Evolutionary conservation across 2,797 vertebrate species (phyloP).

Genomic region (Malurus leucopterus): DNA sequence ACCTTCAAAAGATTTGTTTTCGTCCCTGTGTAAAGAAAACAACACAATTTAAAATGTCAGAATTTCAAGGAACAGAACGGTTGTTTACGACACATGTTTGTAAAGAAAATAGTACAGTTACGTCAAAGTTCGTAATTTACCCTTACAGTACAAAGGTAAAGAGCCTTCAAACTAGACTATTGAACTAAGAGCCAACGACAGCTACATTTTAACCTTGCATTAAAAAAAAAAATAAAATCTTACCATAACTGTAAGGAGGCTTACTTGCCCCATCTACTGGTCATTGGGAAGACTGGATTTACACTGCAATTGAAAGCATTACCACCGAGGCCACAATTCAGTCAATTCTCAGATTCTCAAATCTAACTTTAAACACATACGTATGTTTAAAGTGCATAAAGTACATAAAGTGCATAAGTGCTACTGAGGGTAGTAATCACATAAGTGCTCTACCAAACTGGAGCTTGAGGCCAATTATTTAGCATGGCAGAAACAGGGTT

Average conservation of each 20-base stretch:
- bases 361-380: background rate
- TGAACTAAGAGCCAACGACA: conserved; percentile 19
- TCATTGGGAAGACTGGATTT: background rate
- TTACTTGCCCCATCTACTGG: conserved; percentile 64
- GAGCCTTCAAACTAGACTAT: background rate
- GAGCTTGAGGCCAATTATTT: background rate
- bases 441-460: background rate
- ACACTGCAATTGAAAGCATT: background rate
- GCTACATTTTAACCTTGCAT: conserved; percentile 52
- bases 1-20: conserved; percentile 30
- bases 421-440: background rate
- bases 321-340: background rate
- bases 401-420: too few relatives aligned
- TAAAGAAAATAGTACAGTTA: conserved; percentile 58
- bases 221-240: background rate
- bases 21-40: conserved; percentile 14
- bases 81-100: conserved; percentile 60
- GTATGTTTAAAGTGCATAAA: too few relatives aligned
- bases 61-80: conserved; percentile 49
- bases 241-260: background rate
- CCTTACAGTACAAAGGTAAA: conserved; percentile 57
- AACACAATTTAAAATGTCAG: conserved; percentile 24
- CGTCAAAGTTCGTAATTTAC: conserved; percentile 43
- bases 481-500: background rate
- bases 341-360: background rate